phyloP scores from a whole-genome alignment of 2,797 vertebrate genomes.

The Xenentodon cancila region DNA sequence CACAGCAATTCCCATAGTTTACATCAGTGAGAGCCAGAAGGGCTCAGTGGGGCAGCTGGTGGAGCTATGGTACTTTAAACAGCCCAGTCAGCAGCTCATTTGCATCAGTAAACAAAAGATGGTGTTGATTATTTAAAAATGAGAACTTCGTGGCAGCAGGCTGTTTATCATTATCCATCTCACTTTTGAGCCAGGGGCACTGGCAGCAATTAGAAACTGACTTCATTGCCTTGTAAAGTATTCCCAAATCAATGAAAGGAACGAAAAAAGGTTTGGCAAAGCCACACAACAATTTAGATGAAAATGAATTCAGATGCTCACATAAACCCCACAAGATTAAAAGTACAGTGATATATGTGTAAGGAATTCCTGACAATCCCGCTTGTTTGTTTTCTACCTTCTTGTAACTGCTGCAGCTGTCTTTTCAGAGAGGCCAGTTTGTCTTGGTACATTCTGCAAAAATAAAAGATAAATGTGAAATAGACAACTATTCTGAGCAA shows the following conservation, averaged over 20 bases:
- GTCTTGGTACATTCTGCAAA: slow-evolving; percentile 96
- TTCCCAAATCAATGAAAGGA: no score
- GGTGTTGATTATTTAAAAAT: background rate
- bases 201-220: no score
- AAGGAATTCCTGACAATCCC: no score
- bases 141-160: no score
- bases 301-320: no score
- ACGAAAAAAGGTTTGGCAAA: no score
- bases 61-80: background rate
- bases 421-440: slow-evolving; percentile 96
- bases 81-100: slow-evolving; percentile 18
- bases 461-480: slow-evolving; percentile 4
- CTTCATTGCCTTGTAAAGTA: no score
- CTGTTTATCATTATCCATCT: no score
- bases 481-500: background rate
- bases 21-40: slow-evolving; percentile 8
- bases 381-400: slow-evolving; percentile 81
- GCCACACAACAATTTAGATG: no score
- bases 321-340: no score
- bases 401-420: slow-evolving; percentile 95
- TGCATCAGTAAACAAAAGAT: slow-evolving; percentile 24
- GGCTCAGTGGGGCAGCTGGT: background rate
- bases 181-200: no score
- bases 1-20: background rate
- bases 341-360: no score